These are phyloP conservation scores for Zosterops hypoxanthus DNA, from an alignment of 2,113 vertebrate species.

Conservation along the genomic window DNA sequence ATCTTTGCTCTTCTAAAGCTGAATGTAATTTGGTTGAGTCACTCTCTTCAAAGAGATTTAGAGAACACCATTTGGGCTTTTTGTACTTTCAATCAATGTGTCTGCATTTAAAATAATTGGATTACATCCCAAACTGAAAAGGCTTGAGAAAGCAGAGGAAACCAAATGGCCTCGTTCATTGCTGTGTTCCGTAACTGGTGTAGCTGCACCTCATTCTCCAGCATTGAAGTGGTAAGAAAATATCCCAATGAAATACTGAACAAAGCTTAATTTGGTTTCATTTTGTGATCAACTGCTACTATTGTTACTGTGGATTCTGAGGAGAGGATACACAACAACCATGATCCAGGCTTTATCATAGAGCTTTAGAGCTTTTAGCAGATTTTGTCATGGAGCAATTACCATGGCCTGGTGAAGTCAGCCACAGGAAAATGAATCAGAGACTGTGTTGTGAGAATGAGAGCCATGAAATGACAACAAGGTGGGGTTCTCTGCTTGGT, in stretches of 20 bases:
- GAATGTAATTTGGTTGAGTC: neutral
- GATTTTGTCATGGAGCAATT: neutral
- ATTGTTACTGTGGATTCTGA: neutral
- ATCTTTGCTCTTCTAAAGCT: neutral
- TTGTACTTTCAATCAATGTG: neutral
- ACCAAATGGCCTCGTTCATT: neutral
- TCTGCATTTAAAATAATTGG: neutral
- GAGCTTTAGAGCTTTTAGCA: neutral
- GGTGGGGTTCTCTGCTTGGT: rapidly evolving
- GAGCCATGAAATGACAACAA: neutral
- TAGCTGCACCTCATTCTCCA: neutral
- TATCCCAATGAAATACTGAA: neutral
- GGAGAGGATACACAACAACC: neutral
- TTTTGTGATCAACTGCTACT: neutral
- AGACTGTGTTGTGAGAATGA: neutral
- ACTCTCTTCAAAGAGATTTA: neutral
- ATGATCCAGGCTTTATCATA: neutral
- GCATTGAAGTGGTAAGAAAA: neutral
- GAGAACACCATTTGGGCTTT: neutral
- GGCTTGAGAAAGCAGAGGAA: neutral
- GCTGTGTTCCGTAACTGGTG: neutral
- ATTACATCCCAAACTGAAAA: neutral
- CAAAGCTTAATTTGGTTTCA: neutral
- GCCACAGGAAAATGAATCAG: neutral
- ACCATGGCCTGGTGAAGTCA: neutral